Percentiles rank a stretch among this genome's conserved stretches.
Evolutionary conservation across 2,113 vertebrate genomes (phyloP).

Genomic region (Pyrgilauda ruficollis): DNA sequence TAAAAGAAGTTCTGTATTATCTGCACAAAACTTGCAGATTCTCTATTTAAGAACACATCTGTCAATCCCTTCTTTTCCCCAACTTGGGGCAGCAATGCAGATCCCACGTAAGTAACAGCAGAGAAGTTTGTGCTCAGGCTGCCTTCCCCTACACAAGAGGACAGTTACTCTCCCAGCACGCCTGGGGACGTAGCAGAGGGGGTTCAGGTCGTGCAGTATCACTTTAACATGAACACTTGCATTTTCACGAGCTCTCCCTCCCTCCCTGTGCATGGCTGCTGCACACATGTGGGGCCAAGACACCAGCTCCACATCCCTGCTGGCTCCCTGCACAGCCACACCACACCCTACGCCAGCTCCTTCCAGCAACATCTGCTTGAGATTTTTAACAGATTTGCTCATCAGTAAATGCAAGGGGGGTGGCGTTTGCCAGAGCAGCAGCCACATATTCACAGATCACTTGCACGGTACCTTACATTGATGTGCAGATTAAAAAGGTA

Average conservation of each 20-base stretch:
- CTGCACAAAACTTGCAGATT: background rate
- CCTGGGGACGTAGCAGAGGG: rapidly evolving
- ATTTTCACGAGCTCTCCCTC: background rate
- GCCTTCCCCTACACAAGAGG: background rate
- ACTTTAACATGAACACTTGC: background rate
- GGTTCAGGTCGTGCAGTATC: background rate
- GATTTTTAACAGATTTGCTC: slow-evolving; percentile 46
- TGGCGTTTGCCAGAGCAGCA: background rate
- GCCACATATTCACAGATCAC: background rate
- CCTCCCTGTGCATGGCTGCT: background rate
- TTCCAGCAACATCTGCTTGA: slow-evolving; percentile 44
- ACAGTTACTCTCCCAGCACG: rapidly evolving
- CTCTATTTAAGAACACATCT: background rate
- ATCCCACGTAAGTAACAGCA: rapidly evolving
- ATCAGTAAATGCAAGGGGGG: background rate
- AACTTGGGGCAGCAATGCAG: background rate
- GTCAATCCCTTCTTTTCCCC: background rate
- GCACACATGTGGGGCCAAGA: background rate
- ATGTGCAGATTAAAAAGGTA: background rate
- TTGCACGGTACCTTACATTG: background rate
- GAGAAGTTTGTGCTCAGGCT: rapidly evolving
- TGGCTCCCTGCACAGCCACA: background rate
- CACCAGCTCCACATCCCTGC: background rate
- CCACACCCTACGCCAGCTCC: background rate
- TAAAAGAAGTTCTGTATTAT: background rate